phyloP scores from a whole-genome alignment of 2,797 vertebrate genomes.

The Echeneis naucrates region DNA sequence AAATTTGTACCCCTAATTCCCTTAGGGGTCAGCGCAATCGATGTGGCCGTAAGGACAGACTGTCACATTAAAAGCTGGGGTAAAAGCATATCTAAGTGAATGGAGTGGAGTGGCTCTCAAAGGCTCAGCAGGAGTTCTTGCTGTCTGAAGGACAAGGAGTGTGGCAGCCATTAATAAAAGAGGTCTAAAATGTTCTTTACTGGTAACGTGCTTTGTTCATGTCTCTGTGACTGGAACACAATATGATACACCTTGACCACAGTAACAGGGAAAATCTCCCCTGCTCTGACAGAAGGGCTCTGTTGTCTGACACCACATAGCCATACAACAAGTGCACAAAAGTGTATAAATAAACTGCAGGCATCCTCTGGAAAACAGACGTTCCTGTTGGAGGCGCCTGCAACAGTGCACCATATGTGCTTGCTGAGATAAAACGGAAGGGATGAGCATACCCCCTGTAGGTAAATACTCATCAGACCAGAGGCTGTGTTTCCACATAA shows the following conservation, averaged over 20 bases:
- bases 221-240: conserved; percentile 24
- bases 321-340: conserved; percentile 59
- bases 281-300: conserved; percentile 20
- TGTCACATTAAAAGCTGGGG: conserved; percentile 75
- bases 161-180: conserved; percentile 30
- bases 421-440: conserved; percentile 77
- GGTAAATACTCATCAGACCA: conserved; percentile 80
- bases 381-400: conserved; percentile 64
- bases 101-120: conserved; percentile 57
- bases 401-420: conserved; percentile 79
- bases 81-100: conserved; percentile 64
- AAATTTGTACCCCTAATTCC: conserved; percentile 74
- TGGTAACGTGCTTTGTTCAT: conserved; percentile 7
- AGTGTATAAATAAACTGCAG: conserved; percentile 59
- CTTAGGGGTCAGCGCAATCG: conserved; percentile 79
- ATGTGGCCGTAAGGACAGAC: conserved; percentile 65
- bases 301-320: conserved; percentile 27
- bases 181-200: conserved; percentile 50
- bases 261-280: conserved; percentile 1
- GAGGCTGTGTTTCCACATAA: conserved; percentile 80
- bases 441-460: conserved; percentile 74
- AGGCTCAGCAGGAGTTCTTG: conserved; percentile 52
- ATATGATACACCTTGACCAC: conserved; percentile 13
- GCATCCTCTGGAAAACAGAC: conserved; percentile 70
- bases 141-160: conserved; percentile 54